These are phyloP conservation scores for Scyliorhinus canicula DNA, from an alignment of 2,797 vertebrate genomes.

Conservation along the genomic window DNA sequence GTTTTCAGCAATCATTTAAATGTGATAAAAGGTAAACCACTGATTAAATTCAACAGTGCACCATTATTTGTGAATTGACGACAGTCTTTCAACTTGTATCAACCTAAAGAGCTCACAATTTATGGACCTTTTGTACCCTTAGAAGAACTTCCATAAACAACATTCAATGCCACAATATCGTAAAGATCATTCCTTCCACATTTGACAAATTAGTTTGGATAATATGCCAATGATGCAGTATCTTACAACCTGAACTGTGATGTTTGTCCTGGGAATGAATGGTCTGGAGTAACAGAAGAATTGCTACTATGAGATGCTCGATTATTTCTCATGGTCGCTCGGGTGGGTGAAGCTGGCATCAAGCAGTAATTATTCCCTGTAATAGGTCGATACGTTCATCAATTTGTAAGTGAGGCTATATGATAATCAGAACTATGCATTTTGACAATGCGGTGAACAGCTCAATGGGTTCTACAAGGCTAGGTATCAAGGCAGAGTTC, in stretches of 20 bases:
- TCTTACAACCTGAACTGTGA: neutral
- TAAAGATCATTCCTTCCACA: neutral
- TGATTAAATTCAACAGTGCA: neutral
- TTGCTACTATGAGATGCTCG: neutral
- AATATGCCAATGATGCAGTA: neutral
- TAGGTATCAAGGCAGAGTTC: neutral
- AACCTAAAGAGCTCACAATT: neutral
- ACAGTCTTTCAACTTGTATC: neutral
- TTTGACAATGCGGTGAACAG: neutral
- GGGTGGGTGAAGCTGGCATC: neutral
- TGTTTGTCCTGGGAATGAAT: neutral
- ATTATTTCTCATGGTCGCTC: neutral
- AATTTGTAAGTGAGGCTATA: neutral
- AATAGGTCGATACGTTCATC: neutral
- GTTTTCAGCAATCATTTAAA: neutral
- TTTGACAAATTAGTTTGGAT: neutral
- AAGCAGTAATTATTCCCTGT: neutral
- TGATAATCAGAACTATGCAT: neutral
- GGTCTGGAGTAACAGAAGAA: neutral
- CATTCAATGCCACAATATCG: neutral
- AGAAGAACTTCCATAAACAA: neutral
- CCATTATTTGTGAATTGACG: neutral
- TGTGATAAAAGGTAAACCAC: neutral
- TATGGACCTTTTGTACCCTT: neutral
- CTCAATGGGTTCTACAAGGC: neutral